Evolutionary conservation across 2,113 vertebrate genomes (phyloP), one percentile per base, ranked within the genome.

Genomic region (Rhea pennata): DNA sequence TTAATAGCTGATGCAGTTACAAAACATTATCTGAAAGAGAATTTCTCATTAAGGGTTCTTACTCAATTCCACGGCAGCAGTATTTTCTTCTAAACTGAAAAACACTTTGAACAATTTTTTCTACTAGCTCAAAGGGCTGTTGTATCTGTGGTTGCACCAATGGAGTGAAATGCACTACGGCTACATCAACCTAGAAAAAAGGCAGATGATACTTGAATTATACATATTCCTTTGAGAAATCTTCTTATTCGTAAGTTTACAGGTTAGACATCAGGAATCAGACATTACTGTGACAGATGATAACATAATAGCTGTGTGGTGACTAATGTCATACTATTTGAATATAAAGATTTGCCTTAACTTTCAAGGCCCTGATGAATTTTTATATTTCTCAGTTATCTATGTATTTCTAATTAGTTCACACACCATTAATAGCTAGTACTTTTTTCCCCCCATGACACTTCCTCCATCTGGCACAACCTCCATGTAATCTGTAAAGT

Each of bases 71-170:
- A 13, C 97, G 98, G 87, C 98, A 93, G 96, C 99, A 99, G 97
- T 98, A 96, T 96, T 99, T 99, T 97, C 99, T 98, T 93, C 99
- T 98, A 95, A 99, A 99, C 80, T 99, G 99, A 93, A 99, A 99
- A 53, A 97, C 78, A 39, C 98, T 99, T 96, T 24, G 98, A 81
- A 99, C 98, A 27, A 99, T 97, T 96, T 99, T 99, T 96, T 99
- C 99, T 95, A 99, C 99, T 54, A 99, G 96, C 90, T 98, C 88
- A 94, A 99, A 99, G 0, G 99, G 99, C 96, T 99, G 99, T 93
- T 98, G 80, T 95, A 99, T 99, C 97, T 97, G 98, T 50, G 99
- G 99, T 78, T 98, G 93, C 66, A 97, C 96, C 96, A 99, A 95
- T 5, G 99, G 99, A 22, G 98, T 99, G 97, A 99, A 99, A 97